Percentiles rank a stretch among this genome's conserved stretches.
phyloP scores from a whole-genome alignment of 2,888 invertebrate species.

The Eristalis arbustorum region DNA sequence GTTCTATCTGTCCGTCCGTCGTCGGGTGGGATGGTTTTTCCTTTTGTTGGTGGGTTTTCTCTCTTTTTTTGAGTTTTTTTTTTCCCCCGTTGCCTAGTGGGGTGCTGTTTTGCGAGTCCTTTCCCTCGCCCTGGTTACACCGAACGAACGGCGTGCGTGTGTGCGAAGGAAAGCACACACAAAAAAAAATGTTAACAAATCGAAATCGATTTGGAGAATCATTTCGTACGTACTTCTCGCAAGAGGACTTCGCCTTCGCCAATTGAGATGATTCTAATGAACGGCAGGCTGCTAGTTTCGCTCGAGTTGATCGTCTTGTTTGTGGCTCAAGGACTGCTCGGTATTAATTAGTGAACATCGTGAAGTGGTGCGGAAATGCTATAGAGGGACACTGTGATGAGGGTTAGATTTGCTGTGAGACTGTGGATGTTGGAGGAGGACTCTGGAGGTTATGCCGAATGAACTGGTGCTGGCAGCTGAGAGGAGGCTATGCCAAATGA shows the following conservation, averaged over 20 bases:
- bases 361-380: not conserved
- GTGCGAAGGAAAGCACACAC: not conserved
- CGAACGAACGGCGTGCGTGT: not conserved
- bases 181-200: constrained; percentile 24
- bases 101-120: not conserved
- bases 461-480: too few relatives aligned
- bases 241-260: not conserved
- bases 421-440: not conserved
- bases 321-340: not conserved
- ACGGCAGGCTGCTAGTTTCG: constrained; percentile 1
- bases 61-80: not conserved
- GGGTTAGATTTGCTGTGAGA: not conserved
- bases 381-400: not conserved
- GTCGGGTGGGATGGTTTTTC: not conserved
- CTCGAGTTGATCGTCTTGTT: not conserved
- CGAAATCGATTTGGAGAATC: constrained; percentile 38
- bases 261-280: constrained; percentile 22
- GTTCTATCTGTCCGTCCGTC: constrained; percentile 19
- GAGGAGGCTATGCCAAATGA: not conserved
- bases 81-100: not conserved
- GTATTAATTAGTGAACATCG: constrained; percentile 10
- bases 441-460: not conserved
- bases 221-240: not conserved
- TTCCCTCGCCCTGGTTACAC: constrained; percentile 2
- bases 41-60: not conserved